Evolutionary conservation across 2,888 invertebrate genomes (phyloP).

Genomic region (Synanthedon myopaeformis): DNA sequence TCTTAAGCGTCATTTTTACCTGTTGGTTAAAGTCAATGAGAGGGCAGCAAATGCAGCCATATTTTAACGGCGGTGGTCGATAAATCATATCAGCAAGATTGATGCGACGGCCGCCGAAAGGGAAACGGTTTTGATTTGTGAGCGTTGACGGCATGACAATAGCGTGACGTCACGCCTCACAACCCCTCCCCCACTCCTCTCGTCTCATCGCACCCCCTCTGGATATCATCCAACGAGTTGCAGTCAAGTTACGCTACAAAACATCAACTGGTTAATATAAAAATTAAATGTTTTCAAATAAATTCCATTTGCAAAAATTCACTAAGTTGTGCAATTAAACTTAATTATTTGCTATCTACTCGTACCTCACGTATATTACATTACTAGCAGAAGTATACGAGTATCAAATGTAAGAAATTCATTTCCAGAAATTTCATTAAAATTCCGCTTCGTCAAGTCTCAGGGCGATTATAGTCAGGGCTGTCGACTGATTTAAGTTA

Average conservation of each 20-base stretch:
- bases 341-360: no score
- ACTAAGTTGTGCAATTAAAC: no score
- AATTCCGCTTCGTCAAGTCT: conserved; percentile 58
- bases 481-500: conserved; percentile 13
- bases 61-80: conserved; percentile 40
- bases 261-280: no score
- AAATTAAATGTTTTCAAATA: no score
- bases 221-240: no score
- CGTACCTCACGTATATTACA: conserved; percentile 4
- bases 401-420: conserved; percentile 41
- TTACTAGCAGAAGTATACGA: conserved; percentile 19
- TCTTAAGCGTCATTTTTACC: conserved; percentile 20
- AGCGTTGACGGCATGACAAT: conserved; percentile 30
- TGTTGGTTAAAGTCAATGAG: conserved; percentile 41
- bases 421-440: conserved; percentile 61
- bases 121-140: conserved; percentile 51
- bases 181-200: not conserved
- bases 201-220: not conserved
- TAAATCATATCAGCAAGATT: conserved; percentile 55
- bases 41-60: conserved; percentile 20
- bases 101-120: conserved; percentile 39
- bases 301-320: no score
- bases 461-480: conserved; percentile 34
- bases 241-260: no score
- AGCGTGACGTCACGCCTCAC: conserved; percentile 36